Percentiles rank a stretch among this genome's conserved stretches.
Conservation (phyloP, 1,140 invertebrate genomes). For the Pachypsylla venusta region DNA sequence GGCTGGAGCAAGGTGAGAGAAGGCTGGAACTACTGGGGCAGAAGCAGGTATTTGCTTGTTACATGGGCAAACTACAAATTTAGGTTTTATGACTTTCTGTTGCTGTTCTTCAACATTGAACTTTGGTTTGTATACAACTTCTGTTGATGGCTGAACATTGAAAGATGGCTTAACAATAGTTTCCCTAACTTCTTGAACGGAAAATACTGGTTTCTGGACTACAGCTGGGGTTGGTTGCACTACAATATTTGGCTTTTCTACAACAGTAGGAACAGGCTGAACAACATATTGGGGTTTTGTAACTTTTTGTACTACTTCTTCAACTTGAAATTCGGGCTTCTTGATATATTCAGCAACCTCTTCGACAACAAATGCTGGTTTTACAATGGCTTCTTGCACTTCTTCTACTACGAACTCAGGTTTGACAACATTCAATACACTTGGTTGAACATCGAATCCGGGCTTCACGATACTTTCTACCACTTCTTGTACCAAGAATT, state of each 20-base stretch:
- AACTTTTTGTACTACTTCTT: slow-evolving; percentile 1
- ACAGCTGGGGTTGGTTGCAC: not conserved
- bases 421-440: not conserved
- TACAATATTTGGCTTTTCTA: not conserved
- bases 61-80: slow-evolving; percentile 5
- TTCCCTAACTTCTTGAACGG: not conserved
- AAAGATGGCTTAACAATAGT: not conserved
- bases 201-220: slow-evolving; percentile 1
- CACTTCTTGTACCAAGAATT: not conserved
- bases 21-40: no score
- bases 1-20: no score
- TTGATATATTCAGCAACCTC: not conserved
- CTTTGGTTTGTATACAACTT: not conserved
- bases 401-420: not conserved
- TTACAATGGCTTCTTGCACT: not conserved
- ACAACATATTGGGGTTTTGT: not conserved
- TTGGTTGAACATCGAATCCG: not conserved
- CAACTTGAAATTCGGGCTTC: not conserved
- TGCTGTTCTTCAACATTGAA: slow-evolving; percentile 4
- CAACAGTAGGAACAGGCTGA: not conserved
- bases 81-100: not conserved
- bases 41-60: not conserved
- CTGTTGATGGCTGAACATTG: not conserved
- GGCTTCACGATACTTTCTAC: not conserved
- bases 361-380: not conserved